These are phyloP conservation scores for Trachurus trachurus DNA, from an alignment of 2,797 vertebrate species.

Conservation along the genomic window DNA sequence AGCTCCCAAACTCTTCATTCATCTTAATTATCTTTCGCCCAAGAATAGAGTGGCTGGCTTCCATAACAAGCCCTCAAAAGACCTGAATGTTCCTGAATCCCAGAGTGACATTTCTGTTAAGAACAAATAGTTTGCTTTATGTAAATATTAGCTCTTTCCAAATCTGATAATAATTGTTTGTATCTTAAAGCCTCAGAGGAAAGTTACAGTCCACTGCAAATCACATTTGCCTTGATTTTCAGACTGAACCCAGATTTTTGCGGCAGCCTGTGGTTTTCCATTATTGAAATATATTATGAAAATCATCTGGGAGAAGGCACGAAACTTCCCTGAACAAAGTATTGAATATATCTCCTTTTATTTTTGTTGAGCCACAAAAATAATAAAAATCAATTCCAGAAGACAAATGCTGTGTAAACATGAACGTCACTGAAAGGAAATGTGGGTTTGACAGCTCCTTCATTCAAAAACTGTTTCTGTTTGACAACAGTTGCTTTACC, in stretches of 20 bases:
- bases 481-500: constrained; percentile 17
- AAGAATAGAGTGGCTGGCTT: constrained; percentile 33
- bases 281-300: constrained; percentile 14
- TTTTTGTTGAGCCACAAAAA: constrained; percentile 15
- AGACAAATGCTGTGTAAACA: constrained; percentile 32
- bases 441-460: constrained; percentile 35
- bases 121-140: constrained; percentile 21
- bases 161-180: constrained; percentile 39
- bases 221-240: constrained; percentile 31
- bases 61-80: constrained; percentile 24
- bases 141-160: constrained; percentile 36
- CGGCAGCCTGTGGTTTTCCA: constrained; percentile 8
- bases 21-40: constrained; percentile 31
- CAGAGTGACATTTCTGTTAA: constrained; percentile 2
- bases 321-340: constrained; percentile 24
- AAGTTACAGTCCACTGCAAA: constrained; percentile 29
- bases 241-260: constrained; percentile 2
- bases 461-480: constrained; percentile 22
- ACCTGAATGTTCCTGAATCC: constrained; percentile 3
- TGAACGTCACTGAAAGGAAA: constrained; percentile 22
- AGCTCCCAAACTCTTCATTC: constrained; percentile 13
- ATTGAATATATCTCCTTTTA: constrained; percentile 24
- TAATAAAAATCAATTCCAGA: constrained; percentile 10
- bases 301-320: constrained; percentile 20
- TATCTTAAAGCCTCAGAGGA: constrained; percentile 19